Evolutionary conservation across 2,797 vertebrate species (phyloP).

Genomic region (Enteromius unitaeniatus): DNA sequence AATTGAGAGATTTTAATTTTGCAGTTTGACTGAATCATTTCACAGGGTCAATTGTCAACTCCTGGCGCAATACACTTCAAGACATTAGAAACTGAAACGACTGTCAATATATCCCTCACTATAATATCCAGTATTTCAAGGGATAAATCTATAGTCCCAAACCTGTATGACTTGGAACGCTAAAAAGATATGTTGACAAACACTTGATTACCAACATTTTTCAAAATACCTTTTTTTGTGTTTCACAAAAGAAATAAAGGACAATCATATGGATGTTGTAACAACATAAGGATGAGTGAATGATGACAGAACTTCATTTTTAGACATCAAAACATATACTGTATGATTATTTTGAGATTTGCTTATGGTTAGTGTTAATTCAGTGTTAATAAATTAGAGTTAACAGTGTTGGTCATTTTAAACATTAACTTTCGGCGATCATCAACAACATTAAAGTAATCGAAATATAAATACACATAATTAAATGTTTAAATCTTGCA

Average conservation of each 20-base stretch:
- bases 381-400: neutral
- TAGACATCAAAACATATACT: neutral
- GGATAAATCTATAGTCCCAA: neutral
- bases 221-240: neutral
- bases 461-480: neutral
- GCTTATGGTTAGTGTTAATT: neutral
- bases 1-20: conserved; percentile 13
- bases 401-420: neutral
- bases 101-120: conserved; percentile 43
- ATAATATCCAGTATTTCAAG: conserved; percentile 45
- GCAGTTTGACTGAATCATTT: conserved; percentile 8
- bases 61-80: conserved; percentile 11
- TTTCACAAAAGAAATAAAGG: neutral
- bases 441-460: neutral
- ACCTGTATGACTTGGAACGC: neutral
- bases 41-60: neutral
- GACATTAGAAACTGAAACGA: conserved; percentile 24
- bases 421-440: neutral
- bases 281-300: neutral
- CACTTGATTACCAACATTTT: no score
- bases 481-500: neutral
- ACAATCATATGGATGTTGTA: neutral
- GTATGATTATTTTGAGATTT: neutral
- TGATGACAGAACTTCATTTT: neutral
- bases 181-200: no score